Conservation (phyloP, 2,113 vertebrate genomes). For the Spizaetus ornatus region DNA sequence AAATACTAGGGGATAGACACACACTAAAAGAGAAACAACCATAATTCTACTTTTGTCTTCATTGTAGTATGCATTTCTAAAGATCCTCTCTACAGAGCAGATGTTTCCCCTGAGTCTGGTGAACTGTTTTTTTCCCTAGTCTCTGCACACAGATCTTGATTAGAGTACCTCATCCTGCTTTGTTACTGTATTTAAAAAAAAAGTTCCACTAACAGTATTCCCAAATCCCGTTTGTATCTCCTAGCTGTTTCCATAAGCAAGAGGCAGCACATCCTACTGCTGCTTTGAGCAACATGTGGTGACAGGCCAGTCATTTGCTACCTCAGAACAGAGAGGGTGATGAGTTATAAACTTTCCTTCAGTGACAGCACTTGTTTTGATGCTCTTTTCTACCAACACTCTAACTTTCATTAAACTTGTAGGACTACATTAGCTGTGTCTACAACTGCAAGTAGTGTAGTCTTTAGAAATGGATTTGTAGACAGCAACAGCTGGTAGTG, state of each 20-base stretch:
- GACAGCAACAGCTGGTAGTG: background rate
- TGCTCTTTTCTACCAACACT: background rate
- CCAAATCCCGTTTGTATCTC: background rate
- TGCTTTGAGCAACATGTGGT: background rate
- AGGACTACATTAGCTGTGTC: background rate
- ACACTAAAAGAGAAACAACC: background rate
- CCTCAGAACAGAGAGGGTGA: background rate
- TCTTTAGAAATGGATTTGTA: background rate
- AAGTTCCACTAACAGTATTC: background rate
- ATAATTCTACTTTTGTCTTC: background rate
- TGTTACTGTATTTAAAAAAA: background rate
- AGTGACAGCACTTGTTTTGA: background rate
- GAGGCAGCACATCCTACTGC: background rate
- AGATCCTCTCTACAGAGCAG: background rate
- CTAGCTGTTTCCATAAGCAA: constrained; percentile 3
- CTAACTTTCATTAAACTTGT: background rate
- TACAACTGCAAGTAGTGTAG: background rate
- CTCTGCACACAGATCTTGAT: background rate
- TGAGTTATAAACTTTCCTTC: constrained; percentile 2
- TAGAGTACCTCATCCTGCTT: background rate
- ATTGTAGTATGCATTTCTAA: background rate
- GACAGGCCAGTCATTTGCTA: constrained; percentile 15
- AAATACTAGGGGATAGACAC: background rate
- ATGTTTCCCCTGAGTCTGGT: background rate
- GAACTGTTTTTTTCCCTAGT: background rate